Evolutionary conservation across 53 echinoderm and acorn worm species (phyloP).

Genomic region (Hippasteria phrygiana): DNA sequence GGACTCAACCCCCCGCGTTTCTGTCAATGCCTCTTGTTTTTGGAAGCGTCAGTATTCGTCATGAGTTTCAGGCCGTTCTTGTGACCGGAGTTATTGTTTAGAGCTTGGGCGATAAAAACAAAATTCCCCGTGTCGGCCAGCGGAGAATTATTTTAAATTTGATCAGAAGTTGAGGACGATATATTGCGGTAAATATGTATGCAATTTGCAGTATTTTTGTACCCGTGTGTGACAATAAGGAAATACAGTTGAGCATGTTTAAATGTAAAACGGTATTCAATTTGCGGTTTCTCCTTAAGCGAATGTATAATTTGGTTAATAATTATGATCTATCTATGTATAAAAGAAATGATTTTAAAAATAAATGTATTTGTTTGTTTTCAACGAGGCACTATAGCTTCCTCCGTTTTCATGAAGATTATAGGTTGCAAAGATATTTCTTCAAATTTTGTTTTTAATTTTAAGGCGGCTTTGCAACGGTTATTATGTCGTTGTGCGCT

Average conservation of each 20-base stretch:
- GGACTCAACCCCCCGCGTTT: neutral
- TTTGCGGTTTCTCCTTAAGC: neutral
- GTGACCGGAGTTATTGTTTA: neutral
- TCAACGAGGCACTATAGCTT: too few species aligned
- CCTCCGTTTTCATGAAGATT: too few species aligned
- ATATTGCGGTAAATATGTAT: slow-evolving; percentile 19
- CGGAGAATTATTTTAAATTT: slow-evolving; percentile 29
- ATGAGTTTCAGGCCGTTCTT: neutral
- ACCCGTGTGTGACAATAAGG: neutral
- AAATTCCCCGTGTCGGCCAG: neutral
- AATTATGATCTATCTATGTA: neutral
- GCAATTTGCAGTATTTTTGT: slow-evolving; percentile 13
- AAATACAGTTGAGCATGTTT: neutral
- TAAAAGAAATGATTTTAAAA: too few species aligned
- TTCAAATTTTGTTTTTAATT: too few species aligned
- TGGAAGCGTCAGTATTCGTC: slow-evolving; percentile 4
- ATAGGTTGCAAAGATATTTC: too few species aligned
- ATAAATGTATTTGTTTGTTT: too few species aligned
- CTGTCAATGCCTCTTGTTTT: neutral
- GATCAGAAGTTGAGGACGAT: slow-evolving; percentile 32
- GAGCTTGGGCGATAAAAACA: neutral
- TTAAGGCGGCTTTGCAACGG: too few species aligned
- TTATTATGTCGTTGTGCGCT: too few species aligned
- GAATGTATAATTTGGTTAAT: neutral
- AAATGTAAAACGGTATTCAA: slow-evolving; percentile 16